Evolutionary conservation across 2,113 vertebrate species (phyloP).

Genomic region (Blennius ocellaris): DNA sequence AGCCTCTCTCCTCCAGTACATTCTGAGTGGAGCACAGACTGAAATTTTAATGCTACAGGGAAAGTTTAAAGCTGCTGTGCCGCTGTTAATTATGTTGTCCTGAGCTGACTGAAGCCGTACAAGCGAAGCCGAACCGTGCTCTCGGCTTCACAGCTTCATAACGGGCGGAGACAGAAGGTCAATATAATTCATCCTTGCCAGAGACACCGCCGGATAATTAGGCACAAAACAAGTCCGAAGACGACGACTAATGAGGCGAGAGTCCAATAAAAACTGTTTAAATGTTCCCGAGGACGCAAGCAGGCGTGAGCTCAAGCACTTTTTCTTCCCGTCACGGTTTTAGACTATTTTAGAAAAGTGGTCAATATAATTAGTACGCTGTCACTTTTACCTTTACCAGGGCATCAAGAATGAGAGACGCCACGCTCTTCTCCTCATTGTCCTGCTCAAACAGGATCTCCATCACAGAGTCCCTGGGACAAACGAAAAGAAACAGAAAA

Average conservation of each 20-base stretch:
- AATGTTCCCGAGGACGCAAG: too few relatives aligned
- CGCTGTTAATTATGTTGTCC: conserved; percentile 45
- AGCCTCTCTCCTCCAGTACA: neutral
- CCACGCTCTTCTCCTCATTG: conserved; percentile 97
- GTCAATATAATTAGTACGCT: neutral
- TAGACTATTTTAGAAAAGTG: too few relatives aligned
- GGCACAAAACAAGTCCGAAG: neutral
- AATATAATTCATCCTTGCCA: neutral
- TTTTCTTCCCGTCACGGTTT: neutral
- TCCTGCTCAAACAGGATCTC: conserved; percentile 98
- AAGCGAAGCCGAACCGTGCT: conserved; percentile 4
- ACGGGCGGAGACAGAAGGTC: conserved; percentile 21
- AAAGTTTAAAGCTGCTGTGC: neutral
- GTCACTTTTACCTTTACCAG: conserved; percentile 89
- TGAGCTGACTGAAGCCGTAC: conserved; percentile 2
- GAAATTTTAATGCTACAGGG: neutral
- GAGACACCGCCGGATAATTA: neutral
- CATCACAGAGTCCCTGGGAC: conserved; percentile 91
- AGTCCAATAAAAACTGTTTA: too few relatives aligned
- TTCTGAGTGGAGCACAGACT: neutral
- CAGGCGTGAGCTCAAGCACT: too few relatives aligned
- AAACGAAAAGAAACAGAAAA: neutral
- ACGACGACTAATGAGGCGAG: too few relatives aligned
- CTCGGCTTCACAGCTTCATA: neutral
- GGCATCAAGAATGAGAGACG: conserved; percentile 93